Evolutionary conservation across 1,140 invertebrate genomes (phyloP), one percentile per base, ranked within the genome.

Genomic region (Ylistrum balloti): DNA sequence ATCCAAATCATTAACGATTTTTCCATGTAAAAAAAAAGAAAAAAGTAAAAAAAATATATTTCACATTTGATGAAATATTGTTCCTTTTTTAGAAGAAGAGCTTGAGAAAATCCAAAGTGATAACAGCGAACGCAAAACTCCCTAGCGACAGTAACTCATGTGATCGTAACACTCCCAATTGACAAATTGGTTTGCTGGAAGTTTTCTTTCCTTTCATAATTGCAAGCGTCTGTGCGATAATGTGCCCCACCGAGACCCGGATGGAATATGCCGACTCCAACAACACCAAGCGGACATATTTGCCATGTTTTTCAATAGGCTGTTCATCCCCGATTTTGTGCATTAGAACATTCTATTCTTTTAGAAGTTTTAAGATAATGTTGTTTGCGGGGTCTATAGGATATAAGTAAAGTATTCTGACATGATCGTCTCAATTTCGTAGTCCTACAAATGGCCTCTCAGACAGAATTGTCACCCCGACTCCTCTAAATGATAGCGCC

Each of bases 401-500:
- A 0, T 7, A 2, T 22, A 45, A 74, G 56, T 74, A n/a, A 74
- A 28, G 17, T 74, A 74, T 74, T n/a, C 13, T 5, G 35, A 38
- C 35, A 38, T 38, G 35, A 38, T 38, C 35, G 56, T 74, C 56
- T 74, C 22, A 7, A 0, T 7, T 74, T 9, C 28, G 56, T 28
- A 28, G 56, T 74, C 22, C 2, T 74, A 74, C 56, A 74, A 74
- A 74, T 74, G 56, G 22, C 56, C 22, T 74, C n/a, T 74, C 56
- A 74, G 56, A 74, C 56, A n/a, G 22, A 28, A 74, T 74, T 74
- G 56, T 74, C 56, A n/a, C 56, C 56, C 41, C 45, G 45, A 56
- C 15, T n/a, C 56, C 56, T 74, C 11, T 74, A n/a, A 74, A n/a
- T 74, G 28, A 74, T 74, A 74, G 56, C 28, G 2, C n/a, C 0